Evolutionary conservation across 1,140 invertebrate species (phyloP), one percentile per base, ranked within the genome.

Genomic region (Pachyrhynchus sulphureomaculatus): DNA sequence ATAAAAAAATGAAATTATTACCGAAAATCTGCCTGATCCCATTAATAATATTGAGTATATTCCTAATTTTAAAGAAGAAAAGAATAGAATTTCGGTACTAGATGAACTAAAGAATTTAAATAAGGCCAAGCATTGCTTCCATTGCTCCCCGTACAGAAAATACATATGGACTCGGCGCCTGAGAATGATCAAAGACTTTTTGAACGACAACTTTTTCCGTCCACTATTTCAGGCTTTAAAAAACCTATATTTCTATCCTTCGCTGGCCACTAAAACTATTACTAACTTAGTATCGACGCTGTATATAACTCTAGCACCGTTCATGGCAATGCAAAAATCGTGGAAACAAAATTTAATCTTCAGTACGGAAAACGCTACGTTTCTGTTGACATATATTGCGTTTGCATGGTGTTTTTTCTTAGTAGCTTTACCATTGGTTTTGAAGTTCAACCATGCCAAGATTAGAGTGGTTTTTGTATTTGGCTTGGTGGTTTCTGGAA

Each of bases 391-490:
- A 2, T 68, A 66, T 26, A 62, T 69, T 0, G 68, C 68, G 0
- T 69, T 71, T 32, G 56, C 69, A 36, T 71, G 69, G 69, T 58
- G 56, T 24, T 69, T 71, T 33, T 71, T 69, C 37, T 21, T 71
- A 8, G 55, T 69, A 10, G 36, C 53, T n/a, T 52, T 69, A 6
- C 69, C 69, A 9, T 20, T 69, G 39, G 44, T 66, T 6, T 49
- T 56, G 17, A 69, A 65, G 20, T 32, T 69, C 12, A 64, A 54
- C 26, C 51, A 58, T 20, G 17, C 42, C 2, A 68, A 63, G 39
- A 53, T 66, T 0, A 56, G 66, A 32, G 20, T 65, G 1, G 33
- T 64, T 9, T 68, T 64, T 34, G 53, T 60, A n/a, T 39, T 65
- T 41, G 69, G 69, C 54, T 51, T 71, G 4, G 26, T 62, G 5